Evolutionary conservation across 2,113 vertebrate genomes (phyloP).

Genomic region (Puntigrus tetrazona): DNA sequence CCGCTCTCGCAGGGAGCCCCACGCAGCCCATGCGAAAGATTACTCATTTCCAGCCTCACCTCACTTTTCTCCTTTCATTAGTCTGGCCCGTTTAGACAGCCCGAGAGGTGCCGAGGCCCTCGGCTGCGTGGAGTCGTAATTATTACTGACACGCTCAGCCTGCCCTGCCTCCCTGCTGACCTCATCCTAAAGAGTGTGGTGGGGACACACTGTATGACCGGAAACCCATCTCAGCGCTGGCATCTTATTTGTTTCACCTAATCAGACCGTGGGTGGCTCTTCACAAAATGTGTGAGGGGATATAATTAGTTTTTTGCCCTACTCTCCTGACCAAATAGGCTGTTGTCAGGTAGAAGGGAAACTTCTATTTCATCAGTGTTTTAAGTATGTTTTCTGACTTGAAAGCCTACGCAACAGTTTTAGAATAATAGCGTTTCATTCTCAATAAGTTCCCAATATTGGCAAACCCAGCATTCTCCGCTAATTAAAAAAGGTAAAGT

Average conservation of each 20-base stretch:
- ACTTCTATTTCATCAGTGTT: not conserved
- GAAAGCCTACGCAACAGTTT: not conserved
- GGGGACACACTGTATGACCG: not conserved
- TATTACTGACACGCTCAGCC: conserved; percentile 69
- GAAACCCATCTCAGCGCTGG: conserved; percentile 16
- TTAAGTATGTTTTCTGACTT: not conserved
- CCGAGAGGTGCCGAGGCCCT: not conserved
- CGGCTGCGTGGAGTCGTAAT: conserved; percentile 60
- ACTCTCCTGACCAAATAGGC: not conserved
- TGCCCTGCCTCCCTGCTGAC: conserved; percentile 60
- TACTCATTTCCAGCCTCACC: conserved; percentile 43
- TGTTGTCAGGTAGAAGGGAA: conserved; percentile 10
- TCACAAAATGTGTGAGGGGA: not conserved
- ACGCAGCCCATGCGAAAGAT: conserved; percentile 33
- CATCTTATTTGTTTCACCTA: conserved; percentile 50
- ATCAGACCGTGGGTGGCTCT: conserved; percentile 20
- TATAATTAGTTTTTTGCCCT: conserved; percentile 29
- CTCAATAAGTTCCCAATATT: not conserved
- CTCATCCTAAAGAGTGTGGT: not conserved
- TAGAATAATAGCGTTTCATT: not conserved
- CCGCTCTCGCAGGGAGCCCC: not conserved
- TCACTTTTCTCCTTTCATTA: conserved; percentile 45
- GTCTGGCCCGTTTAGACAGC: conserved; percentile 8
- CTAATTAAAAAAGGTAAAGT: not conserved
- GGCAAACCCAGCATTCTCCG: not conserved